Conservation (phyloP, 37 sponge, comb jelly and placozoan genomes). For the Amphimedon queenslandica region DNA sequence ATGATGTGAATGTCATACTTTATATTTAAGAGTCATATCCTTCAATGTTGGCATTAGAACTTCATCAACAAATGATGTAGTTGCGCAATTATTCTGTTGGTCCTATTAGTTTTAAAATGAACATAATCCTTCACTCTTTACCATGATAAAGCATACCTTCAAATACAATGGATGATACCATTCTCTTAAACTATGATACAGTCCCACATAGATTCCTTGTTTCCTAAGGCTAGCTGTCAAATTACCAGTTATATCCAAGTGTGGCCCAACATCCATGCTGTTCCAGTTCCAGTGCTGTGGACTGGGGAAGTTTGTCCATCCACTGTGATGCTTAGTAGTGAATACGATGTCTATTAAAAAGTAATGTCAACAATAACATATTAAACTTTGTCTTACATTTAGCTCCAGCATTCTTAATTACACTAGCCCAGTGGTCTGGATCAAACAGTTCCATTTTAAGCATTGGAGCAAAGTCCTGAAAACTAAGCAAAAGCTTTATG, state of each 20-base stretch:
- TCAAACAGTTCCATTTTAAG: slow-evolving; percentile 75
- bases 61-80: slow-evolving; percentile 57
- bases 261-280: slow-evolving; percentile 71
- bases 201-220: slow-evolving; percentile 65
- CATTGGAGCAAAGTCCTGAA: slow-evolving; percentile 83
- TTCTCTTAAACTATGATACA: slow-evolving; percentile 81
- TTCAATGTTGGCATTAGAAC: slow-evolving; percentile 63
- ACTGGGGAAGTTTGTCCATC: slow-evolving; percentile 75
- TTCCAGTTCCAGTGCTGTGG: slow-evolving; percentile 81
- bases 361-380: background rate
- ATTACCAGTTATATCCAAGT: slow-evolving; percentile 58
- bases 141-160: slow-evolving; percentile 17
- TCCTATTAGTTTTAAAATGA: slow-evolving; percentile 44
- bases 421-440: slow-evolving; percentile 69
- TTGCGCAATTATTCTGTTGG: slow-evolving; percentile 46
- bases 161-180: slow-evolving; percentile 78
- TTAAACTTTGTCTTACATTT: slow-evolving; percentile 47
- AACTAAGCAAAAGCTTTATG: slow-evolving; percentile 13
- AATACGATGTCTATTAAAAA: slow-evolving; percentile 72
- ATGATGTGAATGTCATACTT: slow-evolving; percentile 30
- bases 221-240: slow-evolving; percentile 60
- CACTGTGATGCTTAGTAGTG: slow-evolving; percentile 84
- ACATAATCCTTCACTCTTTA: background rate
- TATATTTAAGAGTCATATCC: slow-evolving; percentile 48
- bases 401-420: slow-evolving; percentile 80